Evolutionary conservation across 2,888 invertebrate species (phyloP), one percentile per base, ranked within the genome.

Genomic region (Hirtodrosophila trivittata): DNA sequence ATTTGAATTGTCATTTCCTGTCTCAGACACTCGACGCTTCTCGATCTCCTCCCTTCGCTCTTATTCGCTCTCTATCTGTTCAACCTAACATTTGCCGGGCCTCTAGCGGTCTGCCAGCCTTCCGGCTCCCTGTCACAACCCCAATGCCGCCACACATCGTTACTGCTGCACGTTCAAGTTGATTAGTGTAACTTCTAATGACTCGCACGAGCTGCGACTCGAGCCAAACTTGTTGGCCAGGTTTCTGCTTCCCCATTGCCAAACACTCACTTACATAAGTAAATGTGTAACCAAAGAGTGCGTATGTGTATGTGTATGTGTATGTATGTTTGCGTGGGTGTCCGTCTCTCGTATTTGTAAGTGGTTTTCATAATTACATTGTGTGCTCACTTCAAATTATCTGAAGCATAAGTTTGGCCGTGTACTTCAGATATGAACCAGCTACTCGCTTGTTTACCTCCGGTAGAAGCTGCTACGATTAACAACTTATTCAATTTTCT

Each of bases 1-100:
- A 82, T 82, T 82, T 82, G 83, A 82, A 82, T 82, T 82, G 82
- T 82, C 87, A 82, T 87, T 87, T 87, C 86, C 82, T 87, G 83
- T 87, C 87, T 68, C 66, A 57, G 65, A 67, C 75, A 85, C 82
- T 84, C 71, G 30, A 45, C 58, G 58, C 54, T 33, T 12, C 39
- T 30, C 16, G 26, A 2, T 21, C 18, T 21, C 18, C 18, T 21
- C 18, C 18, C 18, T 21, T 43, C 58, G 56, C 54, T 33, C 18
- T 12, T 35, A 3, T 21, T 30, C 16, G 26, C 16, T 37, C 16
- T 35, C 9, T 42, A 14, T n/a, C 26, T 13, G n/a, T 18, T 18
- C 39, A 18, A 37, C 42, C 21, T 6, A 14, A 46, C 47, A 62
- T 46, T 51, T 55, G 68, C 47, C 51, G 38, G 41, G 71, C 43